Evolutionary conservation across 2,888 invertebrate genomes (phyloP).

Genomic region (Candidula unifasciata): DNA sequence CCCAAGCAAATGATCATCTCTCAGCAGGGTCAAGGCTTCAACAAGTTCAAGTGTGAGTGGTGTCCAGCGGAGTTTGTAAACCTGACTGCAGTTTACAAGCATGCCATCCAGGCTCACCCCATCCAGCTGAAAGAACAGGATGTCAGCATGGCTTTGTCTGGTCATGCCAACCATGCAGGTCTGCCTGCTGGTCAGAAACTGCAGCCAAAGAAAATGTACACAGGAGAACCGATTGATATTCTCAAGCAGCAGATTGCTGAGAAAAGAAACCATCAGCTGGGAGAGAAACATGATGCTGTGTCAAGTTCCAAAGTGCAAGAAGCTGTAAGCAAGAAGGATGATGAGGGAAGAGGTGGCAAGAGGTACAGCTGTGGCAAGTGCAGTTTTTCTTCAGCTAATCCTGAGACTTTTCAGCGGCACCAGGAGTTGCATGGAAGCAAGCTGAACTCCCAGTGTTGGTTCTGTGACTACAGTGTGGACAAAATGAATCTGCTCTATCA

Average conservation of each 20-base stretch:
- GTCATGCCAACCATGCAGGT: background rate
- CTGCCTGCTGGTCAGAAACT: background rate
- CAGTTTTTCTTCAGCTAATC: slow-evolving; percentile 67
- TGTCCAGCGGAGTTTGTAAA: slow-evolving; percentile 70
- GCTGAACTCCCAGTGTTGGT: slow-evolving; percentile 69
- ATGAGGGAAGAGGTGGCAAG: slow-evolving; percentile 23
- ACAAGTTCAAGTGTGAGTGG: slow-evolving; percentile 70
- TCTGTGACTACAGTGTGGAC: slow-evolving; percentile 75
- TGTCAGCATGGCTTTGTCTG: slow-evolving; percentile 46
- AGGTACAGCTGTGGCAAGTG: slow-evolving; percentile 71
- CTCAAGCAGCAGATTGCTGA: slow-evolving; percentile 50
- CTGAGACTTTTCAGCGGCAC: slow-evolving; percentile 68
- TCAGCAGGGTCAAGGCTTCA: slow-evolving; percentile 12
- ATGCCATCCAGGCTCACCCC: slow-evolving; percentile 69
- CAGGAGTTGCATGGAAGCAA: slow-evolving; percentile 71
- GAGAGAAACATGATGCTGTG: slow-evolving; percentile 31
- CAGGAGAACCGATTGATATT: slow-evolving; percentile 43
- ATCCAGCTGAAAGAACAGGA: slow-evolving; percentile 68
- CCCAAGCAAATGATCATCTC: slow-evolving; percentile 46
- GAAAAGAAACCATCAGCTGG: slow-evolving; percentile 43
- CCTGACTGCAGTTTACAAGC: slow-evolving; percentile 70
- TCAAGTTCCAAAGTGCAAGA: slow-evolving; percentile 22
- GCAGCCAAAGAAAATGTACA: slow-evolving; percentile 23
- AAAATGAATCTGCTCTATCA: slow-evolving; percentile 70
- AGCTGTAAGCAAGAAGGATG: background rate